These are phyloP conservation scores for Cantharis lateralis DNA, from an alignment of 2,888 invertebrate genomes.

Conservation along the genomic window DNA sequence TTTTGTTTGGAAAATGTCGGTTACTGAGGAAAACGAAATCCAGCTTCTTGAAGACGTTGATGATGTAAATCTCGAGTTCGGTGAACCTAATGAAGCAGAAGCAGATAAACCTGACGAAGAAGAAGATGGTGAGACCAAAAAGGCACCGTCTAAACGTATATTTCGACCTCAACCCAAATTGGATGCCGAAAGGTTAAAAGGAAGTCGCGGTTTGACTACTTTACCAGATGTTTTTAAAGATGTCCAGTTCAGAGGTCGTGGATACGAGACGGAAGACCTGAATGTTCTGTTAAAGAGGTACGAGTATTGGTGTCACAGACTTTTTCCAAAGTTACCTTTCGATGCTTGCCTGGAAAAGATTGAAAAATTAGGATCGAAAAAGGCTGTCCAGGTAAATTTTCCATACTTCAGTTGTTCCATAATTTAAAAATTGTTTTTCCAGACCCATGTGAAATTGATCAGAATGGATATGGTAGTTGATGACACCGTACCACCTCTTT, in stretches of 20 bases:
- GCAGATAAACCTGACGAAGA: constrained; percentile 43
- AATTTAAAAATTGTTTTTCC: constrained; percentile 34
- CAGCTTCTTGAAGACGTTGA: neutral
- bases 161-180: constrained; percentile 71
- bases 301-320: constrained; percentile 92
- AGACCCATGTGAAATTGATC: constrained; percentile 71
- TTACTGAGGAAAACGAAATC: neutral
- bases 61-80: neutral
- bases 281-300: constrained; percentile 77
- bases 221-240: constrained; percentile 80
- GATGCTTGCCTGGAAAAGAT: constrained; percentile 80
- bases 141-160: constrained; percentile 53
- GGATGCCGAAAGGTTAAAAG: constrained; percentile 72
- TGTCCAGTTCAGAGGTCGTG: constrained; percentile 81
- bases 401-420: too few relatives aligned
- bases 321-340: constrained; percentile 89
- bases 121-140: constrained; percentile 55
- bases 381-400: constrained; percentile 65
- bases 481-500: constrained; percentile 41
- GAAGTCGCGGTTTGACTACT: constrained; percentile 79
- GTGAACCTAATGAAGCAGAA: constrained; percentile 22
- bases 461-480: constrained; percentile 65
- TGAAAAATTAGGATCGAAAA: constrained; percentile 84
- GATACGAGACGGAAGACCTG: constrained; percentile 82
- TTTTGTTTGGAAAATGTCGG: constrained; percentile 31